These are phyloP conservation scores for Galemys pyrenaicus DNA, from an alignment of 2,113 vertebrate genomes.

Conservation along the genomic window DNA sequence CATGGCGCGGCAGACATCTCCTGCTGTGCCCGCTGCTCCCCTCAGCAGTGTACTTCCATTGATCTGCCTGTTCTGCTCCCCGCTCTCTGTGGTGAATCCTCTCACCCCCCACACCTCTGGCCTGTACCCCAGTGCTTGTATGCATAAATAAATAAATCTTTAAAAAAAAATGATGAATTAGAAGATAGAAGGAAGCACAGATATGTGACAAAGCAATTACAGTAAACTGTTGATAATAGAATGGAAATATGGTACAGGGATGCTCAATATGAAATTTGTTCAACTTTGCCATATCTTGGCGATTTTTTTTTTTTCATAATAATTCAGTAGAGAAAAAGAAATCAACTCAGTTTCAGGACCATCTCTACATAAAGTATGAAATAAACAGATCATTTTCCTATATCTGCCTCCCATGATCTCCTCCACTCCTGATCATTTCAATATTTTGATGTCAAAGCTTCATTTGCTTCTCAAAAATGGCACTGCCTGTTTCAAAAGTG, in stretches of 20 bases:
- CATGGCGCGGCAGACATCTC: no score
- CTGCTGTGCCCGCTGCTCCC: no score
- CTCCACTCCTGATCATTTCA: background rate
- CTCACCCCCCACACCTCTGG: no score
- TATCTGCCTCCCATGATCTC: background rate
- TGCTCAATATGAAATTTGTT: background rate
- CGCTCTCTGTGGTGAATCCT: no score
- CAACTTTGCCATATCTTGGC: background rate
- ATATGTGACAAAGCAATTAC: background rate
- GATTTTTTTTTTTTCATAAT: background rate
- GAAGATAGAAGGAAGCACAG: background rate
- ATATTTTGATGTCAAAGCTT: background rate
- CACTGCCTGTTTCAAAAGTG: background rate
- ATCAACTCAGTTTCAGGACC: background rate
- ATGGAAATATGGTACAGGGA: background rate
- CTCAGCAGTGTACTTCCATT: no score
- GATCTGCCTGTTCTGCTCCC: no score
- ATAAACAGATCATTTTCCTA: background rate
- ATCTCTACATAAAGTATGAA: conserved; percentile 28
- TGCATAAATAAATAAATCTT: no score
- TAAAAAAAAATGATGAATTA: background rate
- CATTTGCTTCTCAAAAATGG: background rate
- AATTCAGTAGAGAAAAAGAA: background rate
- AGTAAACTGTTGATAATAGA: background rate
- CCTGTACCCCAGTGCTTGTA: no score